A percentile compares a stretch with the other conserved stretches of the same genome.
Evolutionary conservation across 1,140 invertebrate species (phyloP).

Genomic region (Phocides pigmalion): DNA sequence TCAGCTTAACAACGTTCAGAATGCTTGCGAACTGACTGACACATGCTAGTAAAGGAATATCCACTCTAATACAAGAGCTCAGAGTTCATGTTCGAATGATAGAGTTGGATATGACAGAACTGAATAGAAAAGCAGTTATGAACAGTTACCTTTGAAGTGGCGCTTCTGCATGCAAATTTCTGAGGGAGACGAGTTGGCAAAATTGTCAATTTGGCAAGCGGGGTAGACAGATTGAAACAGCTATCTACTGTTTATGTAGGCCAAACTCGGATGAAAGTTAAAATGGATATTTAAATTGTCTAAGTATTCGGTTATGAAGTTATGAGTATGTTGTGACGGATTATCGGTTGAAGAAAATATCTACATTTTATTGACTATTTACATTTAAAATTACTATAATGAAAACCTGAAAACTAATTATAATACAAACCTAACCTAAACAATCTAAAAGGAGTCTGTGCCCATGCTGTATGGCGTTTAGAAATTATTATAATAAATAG

Average conservation of each 20-base stretch:
- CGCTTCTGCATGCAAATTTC: slow-evolving; percentile 82
- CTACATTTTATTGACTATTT: too few species aligned
- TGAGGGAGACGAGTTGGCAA: slow-evolving; percentile 46
- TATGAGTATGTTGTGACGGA: too few species aligned
- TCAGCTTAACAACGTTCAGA: slow-evolving; percentile 1
- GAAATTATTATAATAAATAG: too few species aligned
- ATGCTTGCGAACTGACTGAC: not conserved
- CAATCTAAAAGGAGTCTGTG: too few species aligned
- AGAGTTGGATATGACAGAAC: not conserved
- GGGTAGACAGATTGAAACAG: slow-evolving; percentile 21
- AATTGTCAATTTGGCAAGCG: slow-evolving; percentile 64
- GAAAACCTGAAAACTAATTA: too few species aligned
- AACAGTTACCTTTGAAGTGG: slow-evolving; percentile 78
- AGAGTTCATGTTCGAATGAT: not conserved
- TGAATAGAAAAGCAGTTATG: slow-evolving; percentile 55
- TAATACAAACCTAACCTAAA: too few species aligned
- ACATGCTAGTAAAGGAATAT: slow-evolving; percentile 16
- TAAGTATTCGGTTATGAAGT: too few species aligned
- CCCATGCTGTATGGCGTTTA: too few species aligned
- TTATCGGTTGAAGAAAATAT: too few species aligned
- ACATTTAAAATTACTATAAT: too few species aligned
- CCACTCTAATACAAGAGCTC: not conserved
- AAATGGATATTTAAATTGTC: slow-evolving; percentile 5
- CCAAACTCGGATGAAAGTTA: slow-evolving; percentile 5
- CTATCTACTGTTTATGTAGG: slow-evolving; percentile 26